Conservation (phyloP, 1,140 invertebrate species). For the Sipha flava region DNA sequence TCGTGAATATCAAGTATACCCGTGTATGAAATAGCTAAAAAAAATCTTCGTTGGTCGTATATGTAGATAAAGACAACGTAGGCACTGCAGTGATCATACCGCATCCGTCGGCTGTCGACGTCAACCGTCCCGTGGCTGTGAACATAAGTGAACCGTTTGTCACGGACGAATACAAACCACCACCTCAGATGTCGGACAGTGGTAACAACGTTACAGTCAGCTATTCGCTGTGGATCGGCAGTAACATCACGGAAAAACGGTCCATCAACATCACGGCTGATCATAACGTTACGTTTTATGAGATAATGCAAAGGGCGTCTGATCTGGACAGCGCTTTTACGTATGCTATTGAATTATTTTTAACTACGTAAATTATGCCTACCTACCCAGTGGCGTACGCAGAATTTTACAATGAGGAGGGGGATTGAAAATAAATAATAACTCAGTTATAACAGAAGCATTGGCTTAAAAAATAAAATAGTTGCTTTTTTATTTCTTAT, state of each 20-base stretch:
- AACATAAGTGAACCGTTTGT: slow-evolving; percentile 12
- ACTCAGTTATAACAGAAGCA: no score
- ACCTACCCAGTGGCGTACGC: no score
- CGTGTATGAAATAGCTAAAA: no score
- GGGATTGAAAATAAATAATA: no score
- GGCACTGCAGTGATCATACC: slow-evolving; percentile 21
- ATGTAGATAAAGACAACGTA: slow-evolving; percentile 22
- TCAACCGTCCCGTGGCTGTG: neutral
- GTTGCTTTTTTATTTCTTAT: no score
- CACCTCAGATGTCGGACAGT: neutral
- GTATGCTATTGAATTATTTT: slow-evolving; percentile 1
- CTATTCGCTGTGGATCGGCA: slow-evolving; percentile 77
- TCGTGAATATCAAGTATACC: no score
- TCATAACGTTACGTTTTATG: slow-evolving; percentile 71
- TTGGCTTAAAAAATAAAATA: no score
- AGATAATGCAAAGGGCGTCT: slow-evolving; percentile 73
- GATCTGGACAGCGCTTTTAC: slow-evolving; percentile 51
- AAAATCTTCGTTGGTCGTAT: no score
- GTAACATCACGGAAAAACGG: slow-evolving; percentile 66
- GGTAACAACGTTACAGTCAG: slow-evolving; percentile 56
- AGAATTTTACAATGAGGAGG: no score
- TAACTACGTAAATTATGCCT: neutral
- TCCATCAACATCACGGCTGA: slow-evolving; percentile 58
- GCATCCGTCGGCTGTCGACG: neutral
- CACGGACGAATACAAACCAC: neutral